These are phyloP conservation scores for Sinonovacula constricta DNA, from an alignment of 1,140 invertebrate species.

Conservation along the genomic window DNA sequence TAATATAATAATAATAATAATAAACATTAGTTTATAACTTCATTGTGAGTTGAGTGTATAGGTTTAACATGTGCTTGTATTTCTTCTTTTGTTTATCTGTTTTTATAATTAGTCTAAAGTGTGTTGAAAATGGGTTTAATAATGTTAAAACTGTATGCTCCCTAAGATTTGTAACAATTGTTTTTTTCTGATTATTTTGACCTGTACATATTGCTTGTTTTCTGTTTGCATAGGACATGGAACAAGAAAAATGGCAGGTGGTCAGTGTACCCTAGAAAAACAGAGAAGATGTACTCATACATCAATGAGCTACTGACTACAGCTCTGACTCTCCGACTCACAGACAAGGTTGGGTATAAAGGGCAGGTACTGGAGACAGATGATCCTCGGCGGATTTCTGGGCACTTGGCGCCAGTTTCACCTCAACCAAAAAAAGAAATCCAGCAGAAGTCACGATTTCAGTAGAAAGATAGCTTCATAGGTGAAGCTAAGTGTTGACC, in stretches of 20 bases:
- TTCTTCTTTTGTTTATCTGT: background rate
- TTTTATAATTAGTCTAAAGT: background rate
- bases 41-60: background rate
- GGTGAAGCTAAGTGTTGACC: too few species aligned
- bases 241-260: slow-evolving; percentile 22
- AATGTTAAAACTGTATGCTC: background rate
- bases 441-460: slow-evolving; percentile 6
- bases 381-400: background rate
- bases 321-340: slow-evolving; percentile 6
- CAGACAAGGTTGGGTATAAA: slow-evolving; percentile 13
- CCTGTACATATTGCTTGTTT: background rate
- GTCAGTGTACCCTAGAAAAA: slow-evolving; percentile 9
- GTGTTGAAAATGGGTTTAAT: background rate
- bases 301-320: background rate
- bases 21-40: background rate
- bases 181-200: background rate
- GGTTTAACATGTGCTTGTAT: background rate
- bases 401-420: background rate
- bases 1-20: too few species aligned
- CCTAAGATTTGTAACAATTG: background rate
- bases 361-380: slow-evolving; percentile 9
- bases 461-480: slow-evolving; percentile 1
- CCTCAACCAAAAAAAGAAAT: slow-evolving; percentile 9
- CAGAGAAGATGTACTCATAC: background rate
- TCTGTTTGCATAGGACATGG: slow-evolving; percentile 4